Base-by-base conservation (phyloP, 1,140 invertebrate species). In the Euglossa dilemma region DNA sequence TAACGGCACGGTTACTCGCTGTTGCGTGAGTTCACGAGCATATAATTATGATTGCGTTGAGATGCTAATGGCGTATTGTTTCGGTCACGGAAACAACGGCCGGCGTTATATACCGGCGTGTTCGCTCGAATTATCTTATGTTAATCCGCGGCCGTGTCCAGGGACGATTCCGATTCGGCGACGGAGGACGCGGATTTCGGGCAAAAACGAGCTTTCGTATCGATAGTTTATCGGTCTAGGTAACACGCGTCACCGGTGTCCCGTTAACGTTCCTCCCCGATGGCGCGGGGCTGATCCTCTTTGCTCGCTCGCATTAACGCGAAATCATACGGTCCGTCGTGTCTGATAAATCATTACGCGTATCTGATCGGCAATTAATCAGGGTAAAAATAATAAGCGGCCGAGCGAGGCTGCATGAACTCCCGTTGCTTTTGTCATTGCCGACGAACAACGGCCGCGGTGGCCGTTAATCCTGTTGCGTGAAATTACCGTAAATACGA, bases 31-130 rank as follows among this genome's bases (percentile, higher is more conserved):
- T 52, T 52, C 78, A 73, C 78, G 28, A 73, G 78, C 78, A 80
- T 80, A 80, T 80, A 63, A 80, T 80, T 80, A 80, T 43, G 78
- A 80, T 52, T 70, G 78, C 78, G 78, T 80, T 80, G 78, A 71
- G 69, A 80, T 80, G 78, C 69, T 73, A 80, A 80, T 80, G 69
- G 78, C 23, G 78, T 61, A 80, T 80, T 80, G 78, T 80, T 80
- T 80, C 69, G 69, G 57, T 73, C 69, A 73, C 78, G 78, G 78
- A 80, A 80, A 54, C 78, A 80, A 73, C 69, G 45, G 28, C 23
- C 8, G 47, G 56, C 69, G 70, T 63, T 73, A 73, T 72, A 66
- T 63, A 16, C 57, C 56, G 11, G 9, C 23, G 47, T 73, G 78
- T 63, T 80, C 25, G 78, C 54, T 73, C 43, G 63, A 63, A 80